phyloP scores from a whole-genome alignment of 37 sponge, comb jelly and placozoan species.

The Agelas oroides region DNA sequence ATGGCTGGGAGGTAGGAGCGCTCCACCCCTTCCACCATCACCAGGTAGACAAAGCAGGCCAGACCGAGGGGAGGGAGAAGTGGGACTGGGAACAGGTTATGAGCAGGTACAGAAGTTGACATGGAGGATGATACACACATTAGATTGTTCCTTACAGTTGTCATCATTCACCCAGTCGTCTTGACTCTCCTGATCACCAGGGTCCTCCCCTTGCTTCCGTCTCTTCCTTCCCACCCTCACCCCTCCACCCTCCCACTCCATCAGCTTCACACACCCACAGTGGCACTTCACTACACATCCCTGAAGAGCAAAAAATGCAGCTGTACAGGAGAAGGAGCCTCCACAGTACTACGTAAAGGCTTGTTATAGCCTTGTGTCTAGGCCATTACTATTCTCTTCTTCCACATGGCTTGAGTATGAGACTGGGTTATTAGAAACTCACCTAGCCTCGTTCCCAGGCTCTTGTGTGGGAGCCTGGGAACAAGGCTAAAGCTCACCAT shows the following conservation, averaged over 20 bases:
- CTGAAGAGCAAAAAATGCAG: not conserved
- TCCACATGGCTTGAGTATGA: too few species aligned
- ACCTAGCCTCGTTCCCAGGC: too few species aligned
- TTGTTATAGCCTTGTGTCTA: too few species aligned
- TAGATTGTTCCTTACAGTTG: too few species aligned
- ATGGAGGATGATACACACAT: too few species aligned
- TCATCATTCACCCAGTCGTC: too few species aligned
- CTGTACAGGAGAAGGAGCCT: too few species aligned
- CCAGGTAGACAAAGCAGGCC: constrained; percentile 45
- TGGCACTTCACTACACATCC: constrained; percentile 27
- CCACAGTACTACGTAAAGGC: too few species aligned
- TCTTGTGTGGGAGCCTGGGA: not conserved
- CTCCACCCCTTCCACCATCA: constrained; percentile 37
- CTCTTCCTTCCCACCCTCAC: not conserved
- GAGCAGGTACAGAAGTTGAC: too few species aligned
- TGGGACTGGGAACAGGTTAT: not conserved
- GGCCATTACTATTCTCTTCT: too few species aligned
- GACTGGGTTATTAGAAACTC: too few species aligned
- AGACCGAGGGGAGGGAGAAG: constrained; percentile 28
- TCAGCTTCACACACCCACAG: constrained; percentile 35
- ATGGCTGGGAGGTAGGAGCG: constrained; percentile 37
- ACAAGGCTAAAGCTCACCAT: constrained; percentile 25
- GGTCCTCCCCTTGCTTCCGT: not conserved
- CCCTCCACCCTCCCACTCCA: constrained; percentile 23
- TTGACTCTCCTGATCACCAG: too few species aligned